Evolutionary conservation across 2,797 vertebrate species (phyloP), one percentile per base, ranked within the genome.

Genomic region (Pangasius sanitwongsei): DNA sequence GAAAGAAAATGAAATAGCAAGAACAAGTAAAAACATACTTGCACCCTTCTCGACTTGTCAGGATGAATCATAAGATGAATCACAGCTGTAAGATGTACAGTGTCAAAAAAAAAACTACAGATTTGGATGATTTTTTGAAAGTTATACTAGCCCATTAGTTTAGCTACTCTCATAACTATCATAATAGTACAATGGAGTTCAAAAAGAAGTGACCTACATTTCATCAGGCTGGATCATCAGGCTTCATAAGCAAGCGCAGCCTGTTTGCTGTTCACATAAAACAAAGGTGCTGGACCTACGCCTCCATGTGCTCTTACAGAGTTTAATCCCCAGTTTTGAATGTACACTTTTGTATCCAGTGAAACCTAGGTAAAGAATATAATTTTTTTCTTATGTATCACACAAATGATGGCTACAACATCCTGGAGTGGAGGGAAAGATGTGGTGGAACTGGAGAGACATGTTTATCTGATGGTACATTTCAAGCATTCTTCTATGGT

Each of bases 391-490:
- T 53, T 20, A 37, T 81, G 23, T 57, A 67, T 85, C 53, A 61
- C 65, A 34, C 25, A 86, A 83, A 85, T n/a, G 72, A 63, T 67
- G 67, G 20, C 50, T 89, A 83, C 1, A 75, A 50, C 87, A 88
- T 91, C 91, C 83, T 59, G n/a, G 20, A 61, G 83, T 86, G 25
- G 34, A 83, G 18, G 44, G 48, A 85, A 85, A 50, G 83, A 92
- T 90, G 90, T 89, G 44, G 88, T 84, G 34, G 50, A 91, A 92
- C 90, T 72, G 85, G 89, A 91, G 78, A 87, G 90, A 88, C 88
- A n/a, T 75, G 90, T 92, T 92, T 91, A 89, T 90, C 92, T 91
- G 91, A 91, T 87, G 86, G 65, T 69, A 83, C 85, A 90, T 86
- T 88, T 89, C 88, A 89, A 88, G 82, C 88, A 70, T 87, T 89